A percentile compares a stretch with the other conserved stretches of the same genome.
Evolutionary conservation across 2,888 invertebrate species (phyloP).

Genomic region (Ormyrus nitidulus): DNA sequence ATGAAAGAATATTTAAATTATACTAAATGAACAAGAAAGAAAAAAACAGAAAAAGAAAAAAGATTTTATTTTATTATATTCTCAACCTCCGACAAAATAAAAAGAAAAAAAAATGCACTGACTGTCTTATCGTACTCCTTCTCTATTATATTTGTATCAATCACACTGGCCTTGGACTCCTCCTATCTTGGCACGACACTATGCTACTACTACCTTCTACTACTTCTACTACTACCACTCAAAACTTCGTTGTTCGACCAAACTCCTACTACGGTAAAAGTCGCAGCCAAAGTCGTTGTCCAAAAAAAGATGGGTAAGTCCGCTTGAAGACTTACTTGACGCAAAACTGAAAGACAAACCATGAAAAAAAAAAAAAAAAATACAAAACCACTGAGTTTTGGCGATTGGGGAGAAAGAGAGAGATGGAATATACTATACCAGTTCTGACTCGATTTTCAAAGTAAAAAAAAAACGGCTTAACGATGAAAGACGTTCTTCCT

Average conservation of each 20-base stretch:
- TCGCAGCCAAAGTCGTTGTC: constrained; percentile 77
- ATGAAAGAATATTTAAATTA: neutral
- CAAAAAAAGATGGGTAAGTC: constrained; percentile 77
- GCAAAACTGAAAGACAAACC: constrained; percentile 60
- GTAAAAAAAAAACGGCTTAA: neutral
- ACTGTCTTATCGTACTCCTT: constrained; percentile 75
- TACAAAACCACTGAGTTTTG: constrained; percentile 30
- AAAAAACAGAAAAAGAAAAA: constrained; percentile 10
- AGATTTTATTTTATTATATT: constrained; percentile 1
- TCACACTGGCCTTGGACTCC: constrained; percentile 76
- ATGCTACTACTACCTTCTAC: constrained; percentile 72
- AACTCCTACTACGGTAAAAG: constrained; percentile 74
- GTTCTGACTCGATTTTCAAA: neutral
- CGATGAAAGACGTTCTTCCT: constrained; percentile 37
- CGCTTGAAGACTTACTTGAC: constrained; percentile 74
- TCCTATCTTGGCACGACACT: constrained; percentile 76
- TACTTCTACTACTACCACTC: constrained; percentile 72
- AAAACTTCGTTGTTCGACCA: constrained; percentile 74
- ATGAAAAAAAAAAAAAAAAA: neutral
- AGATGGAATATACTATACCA: constrained; percentile 33
- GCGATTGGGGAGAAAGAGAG: constrained; percentile 55
- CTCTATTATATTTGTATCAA: constrained; percentile 75
- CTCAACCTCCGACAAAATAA: constrained; percentile 12
- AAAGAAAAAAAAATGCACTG: constrained; percentile 69
- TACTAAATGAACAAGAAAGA: constrained; percentile 13